Base-by-base conservation (phyloP, 2,888 invertebrate genomes). In the Xylocampa areola region DNA sequence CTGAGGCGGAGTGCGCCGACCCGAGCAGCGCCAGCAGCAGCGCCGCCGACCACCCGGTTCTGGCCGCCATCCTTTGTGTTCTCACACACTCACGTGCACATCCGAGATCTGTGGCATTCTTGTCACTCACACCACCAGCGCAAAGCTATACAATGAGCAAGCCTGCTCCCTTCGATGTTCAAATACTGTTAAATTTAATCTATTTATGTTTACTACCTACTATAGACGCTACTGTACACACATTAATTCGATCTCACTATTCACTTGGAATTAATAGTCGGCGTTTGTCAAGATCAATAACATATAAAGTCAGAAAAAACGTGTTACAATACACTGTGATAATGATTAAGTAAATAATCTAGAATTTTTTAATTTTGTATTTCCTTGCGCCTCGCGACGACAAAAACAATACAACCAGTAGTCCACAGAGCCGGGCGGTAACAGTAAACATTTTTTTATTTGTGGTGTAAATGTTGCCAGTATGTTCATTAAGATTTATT, bases 201-300 rank as follows among this genome's bases (percentile, higher is more conserved):
- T 73, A 71, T 73, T 73, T 68, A 50, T 60, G 64, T 70, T 73
- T 62, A 60, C 21, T 43, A 40, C 37, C n/a, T n/a, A n/a, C n/a
- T n/a, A n/a, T n/a, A n/a, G n/a, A n/a, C 17, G 62, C 71, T 53
- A 52, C 53, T 67, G 10, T 43, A 49, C 29, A 57, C 50, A 43
- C 37, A 30, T 32, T 47, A 69, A 55, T 27, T 52, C 39, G 49
- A 47, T 53, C 11, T 43, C 62, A 54, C 48, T 50, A 33, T 19
- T 27, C 48, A 48, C 48, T 39, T 23, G 3, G 7, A 25, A 13
- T 36, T 1, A 32, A 4, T 4, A 43, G 11, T 33, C 2, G 4
- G 3, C 41, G 13, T 27, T n/a, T 35, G 17, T 13, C 7, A 25
- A 3, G 7, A 36, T 13, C 7, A 10, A 19, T 3, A 27, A 14